phyloP scores from a whole-genome alignment of 2,113 vertebrate species.

The Paracanthobrama guichenoti region DNA sequence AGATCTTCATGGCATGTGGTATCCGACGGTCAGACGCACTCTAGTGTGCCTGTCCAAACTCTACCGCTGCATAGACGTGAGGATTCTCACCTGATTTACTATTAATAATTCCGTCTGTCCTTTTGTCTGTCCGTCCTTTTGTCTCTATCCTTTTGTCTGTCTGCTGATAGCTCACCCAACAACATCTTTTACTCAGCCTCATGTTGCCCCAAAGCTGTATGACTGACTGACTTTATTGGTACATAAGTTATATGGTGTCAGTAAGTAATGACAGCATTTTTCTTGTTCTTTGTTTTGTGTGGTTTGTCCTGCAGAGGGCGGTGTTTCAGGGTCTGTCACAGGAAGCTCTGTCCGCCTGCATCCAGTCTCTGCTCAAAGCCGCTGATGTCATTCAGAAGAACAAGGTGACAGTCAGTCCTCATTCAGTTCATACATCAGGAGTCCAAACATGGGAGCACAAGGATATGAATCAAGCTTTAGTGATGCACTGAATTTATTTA shows the following conservation, averaged over 20 bases:
- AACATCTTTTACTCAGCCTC: not conserved
- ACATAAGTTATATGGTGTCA: too few species aligned
- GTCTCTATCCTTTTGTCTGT: too few species aligned
- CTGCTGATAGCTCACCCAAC: not conserved
- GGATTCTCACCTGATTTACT: slow-evolving; percentile 53
- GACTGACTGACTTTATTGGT: too few species aligned
- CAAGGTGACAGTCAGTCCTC: slow-evolving; percentile 91
- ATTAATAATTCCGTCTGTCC: too few species aligned
- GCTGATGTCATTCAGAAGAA: slow-evolving; percentile 92
- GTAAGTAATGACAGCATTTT: not conserved
- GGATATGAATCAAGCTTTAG: too few species aligned
- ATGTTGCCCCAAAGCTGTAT: too few species aligned
- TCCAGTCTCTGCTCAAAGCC: slow-evolving; percentile 92
- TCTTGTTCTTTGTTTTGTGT: slow-evolving; percentile 38
- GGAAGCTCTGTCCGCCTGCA: slow-evolving; percentile 96
- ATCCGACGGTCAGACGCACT: slow-evolving; percentile 94
- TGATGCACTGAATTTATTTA: too few species aligned
- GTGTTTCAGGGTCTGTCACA: slow-evolving; percentile 98
- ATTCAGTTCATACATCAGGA: too few species aligned
- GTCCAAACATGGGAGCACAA: too few species aligned
- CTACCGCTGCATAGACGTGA: slow-evolving; percentile 97
- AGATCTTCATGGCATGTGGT: slow-evolving; percentile 99
- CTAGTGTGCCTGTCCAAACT: slow-evolving; percentile 97
- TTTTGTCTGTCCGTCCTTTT: too few species aligned
- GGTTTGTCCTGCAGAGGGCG: slow-evolving; percentile 80